phyloP scores from a whole-genome alignment of 2,797 vertebrate species.

The Mus caroli region DNA sequence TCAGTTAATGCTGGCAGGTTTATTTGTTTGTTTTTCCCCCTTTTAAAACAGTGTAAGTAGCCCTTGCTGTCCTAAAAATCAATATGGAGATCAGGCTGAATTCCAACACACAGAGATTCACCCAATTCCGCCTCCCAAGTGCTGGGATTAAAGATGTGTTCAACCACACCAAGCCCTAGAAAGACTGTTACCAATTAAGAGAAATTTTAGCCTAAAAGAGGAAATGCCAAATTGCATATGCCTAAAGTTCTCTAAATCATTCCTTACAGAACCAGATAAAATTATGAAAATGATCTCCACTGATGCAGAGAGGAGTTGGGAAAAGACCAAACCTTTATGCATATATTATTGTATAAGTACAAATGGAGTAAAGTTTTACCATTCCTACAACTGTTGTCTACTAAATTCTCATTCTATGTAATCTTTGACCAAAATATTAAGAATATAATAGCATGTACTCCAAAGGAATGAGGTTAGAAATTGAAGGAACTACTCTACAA shows the following conservation, averaged over 20 bases:
- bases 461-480: background rate
- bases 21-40: too few relatives aligned
- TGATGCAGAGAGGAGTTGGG: background rate
- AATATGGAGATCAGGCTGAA: background rate
- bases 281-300: background rate
- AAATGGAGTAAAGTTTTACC: conserved; percentile 4
- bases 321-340: background rate
- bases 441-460: background rate
- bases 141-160: background rate
- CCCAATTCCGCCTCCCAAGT: background rate
- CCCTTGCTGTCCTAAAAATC: background rate
- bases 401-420: conserved; percentile 43
- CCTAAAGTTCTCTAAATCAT: conserved; percentile 50
- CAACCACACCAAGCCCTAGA: background rate
- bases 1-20: background rate
- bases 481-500: background rate
- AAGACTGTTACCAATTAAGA: conserved; percentile 7
- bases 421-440: conserved; percentile 10
- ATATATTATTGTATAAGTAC: background rate
- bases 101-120: background rate
- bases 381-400: conserved; percentile 22
- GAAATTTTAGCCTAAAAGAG: background rate
- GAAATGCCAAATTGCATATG: conserved; percentile 31
- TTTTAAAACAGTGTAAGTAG: background rate
- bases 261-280: background rate